phyloP scores from a whole-genome alignment of 2,888 invertebrate species.

The Timema podura region DNA sequence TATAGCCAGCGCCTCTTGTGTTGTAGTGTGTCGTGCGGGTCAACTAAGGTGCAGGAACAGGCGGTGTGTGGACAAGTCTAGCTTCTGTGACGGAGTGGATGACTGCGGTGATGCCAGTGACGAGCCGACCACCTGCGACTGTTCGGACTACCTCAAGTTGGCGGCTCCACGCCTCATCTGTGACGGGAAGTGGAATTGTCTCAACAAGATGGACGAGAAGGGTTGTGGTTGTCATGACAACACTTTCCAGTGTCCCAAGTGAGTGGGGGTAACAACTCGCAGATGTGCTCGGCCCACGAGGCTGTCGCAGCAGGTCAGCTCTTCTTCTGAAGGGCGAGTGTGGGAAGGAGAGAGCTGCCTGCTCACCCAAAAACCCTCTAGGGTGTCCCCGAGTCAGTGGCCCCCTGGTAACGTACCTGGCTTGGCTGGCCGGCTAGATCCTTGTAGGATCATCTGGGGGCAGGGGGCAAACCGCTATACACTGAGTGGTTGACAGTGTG shows the following conservation, averaged over 20 bases:
- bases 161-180: slow-evolving; percentile 67
- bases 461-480: too few relatives aligned
- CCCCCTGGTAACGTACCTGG: too few relatives aligned
- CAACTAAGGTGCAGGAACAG: slow-evolving; percentile 65
- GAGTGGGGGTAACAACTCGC: slow-evolving; percentile 31
- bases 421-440: too few relatives aligned
- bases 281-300: not conserved
- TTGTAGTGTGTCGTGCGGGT: slow-evolving; percentile 38
- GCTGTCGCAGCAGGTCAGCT: too few relatives aligned
- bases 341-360: too few relatives aligned
- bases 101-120: slow-evolving; percentile 69
- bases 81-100: slow-evolving; percentile 61
- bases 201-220: slow-evolving; percentile 76
- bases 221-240: slow-evolving; percentile 49
- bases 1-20: too few relatives aligned
- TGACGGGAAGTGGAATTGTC: slow-evolving; percentile 71
- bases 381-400: too few relatives aligned
- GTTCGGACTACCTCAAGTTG: slow-evolving; percentile 59
- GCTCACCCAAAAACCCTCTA: too few relatives aligned
- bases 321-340: too few relatives aligned
- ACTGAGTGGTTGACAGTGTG: too few relatives aligned
- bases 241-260: slow-evolving; percentile 53
- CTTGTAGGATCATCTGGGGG: too few relatives aligned
- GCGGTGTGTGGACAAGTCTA: slow-evolving; percentile 62
- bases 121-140: slow-evolving; percentile 56